These are phyloP conservation scores for Amphiura filiformis DNA, from an alignment of 35 echinoderm and acorn worm genomes.

Conservation along the genomic window DNA sequence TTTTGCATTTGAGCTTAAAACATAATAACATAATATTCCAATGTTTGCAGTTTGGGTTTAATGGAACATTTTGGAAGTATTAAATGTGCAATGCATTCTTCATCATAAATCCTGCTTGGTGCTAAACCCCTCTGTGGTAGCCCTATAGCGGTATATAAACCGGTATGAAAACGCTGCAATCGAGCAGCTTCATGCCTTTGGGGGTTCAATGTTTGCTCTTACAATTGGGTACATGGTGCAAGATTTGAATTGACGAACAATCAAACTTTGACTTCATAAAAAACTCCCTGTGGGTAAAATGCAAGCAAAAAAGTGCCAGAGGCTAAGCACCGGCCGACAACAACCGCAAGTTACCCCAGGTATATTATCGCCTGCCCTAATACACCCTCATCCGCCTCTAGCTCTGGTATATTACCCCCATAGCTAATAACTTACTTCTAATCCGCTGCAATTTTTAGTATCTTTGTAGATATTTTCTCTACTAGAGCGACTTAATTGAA, in stretches of 20 bases:
- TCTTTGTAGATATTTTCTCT: slow-evolving; percentile 1
- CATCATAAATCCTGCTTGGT: background rate
- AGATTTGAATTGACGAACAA: slow-evolving; percentile 11
- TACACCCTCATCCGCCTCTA: background rate
- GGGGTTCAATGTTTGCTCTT: background rate
- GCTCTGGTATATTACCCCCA: background rate
- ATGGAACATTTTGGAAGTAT: background rate
- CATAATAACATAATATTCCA: too few relatives aligned
- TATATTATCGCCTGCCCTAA: background rate
- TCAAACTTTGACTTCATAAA: slow-evolving; percentile 4
- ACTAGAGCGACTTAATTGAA: slow-evolving; percentile 10
- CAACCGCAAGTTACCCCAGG: background rate
- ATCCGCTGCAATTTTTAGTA: background rate
- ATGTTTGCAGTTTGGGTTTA: background rate
- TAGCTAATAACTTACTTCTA: background rate
- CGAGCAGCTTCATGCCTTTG: background rate
- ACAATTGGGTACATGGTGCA: background rate
- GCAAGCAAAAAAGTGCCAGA: background rate
- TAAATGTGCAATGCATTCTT: background rate
- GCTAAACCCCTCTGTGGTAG: background rate
- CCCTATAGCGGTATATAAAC: background rate
- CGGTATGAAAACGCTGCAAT: background rate
- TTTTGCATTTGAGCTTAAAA: too few relatives aligned
- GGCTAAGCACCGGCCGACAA: background rate
- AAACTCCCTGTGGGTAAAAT: background rate